Evolutionary conservation across 2,888 invertebrate genomes (phyloP), one percentile per base, ranked within the genome.

Genomic region (Myathropa florea): DNA sequence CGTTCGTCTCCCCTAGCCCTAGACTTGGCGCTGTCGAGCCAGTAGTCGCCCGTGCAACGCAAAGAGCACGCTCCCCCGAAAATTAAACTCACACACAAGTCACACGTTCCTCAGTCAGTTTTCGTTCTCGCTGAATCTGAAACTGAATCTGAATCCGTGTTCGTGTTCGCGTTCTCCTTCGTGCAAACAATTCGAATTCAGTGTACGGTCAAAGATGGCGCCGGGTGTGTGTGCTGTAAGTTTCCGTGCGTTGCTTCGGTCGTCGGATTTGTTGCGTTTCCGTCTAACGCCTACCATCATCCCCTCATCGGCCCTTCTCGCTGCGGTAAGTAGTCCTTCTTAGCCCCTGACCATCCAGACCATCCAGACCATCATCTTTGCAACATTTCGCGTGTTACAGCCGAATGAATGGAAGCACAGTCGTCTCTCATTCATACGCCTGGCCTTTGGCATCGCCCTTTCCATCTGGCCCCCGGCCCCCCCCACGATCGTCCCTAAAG

Each of bases 191-290:
- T 76, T 81, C 70, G 88, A 64, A 57, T 76, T 81, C 70, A 88
- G 78, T 88, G 78, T 86, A 88, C 83, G 83, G 78, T 79, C 72
- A 88, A 94, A 94, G 93, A 94, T 94, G 94, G 94, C 94, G 94
- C 94, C 94, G 92, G 93, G 94, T 92, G 94, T 94, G 92, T 94
- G 94, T 93, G 94, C 94, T 92, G 94, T 94, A 92, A 93, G 93
- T 92, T 94, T 94, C 93, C 94, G 94, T 93, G 93, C 94, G 91
- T 93, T 95, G 91, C 93, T 94, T 90, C 94, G 94, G 26, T 89
- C 89, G 67, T 88, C 94, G 93, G 94, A 94, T 93, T 93, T 94
- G 93, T 94, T 94, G 93, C 94, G 94, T 93, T 89, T 91, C 88
- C 92, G 91, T 67, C 88, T 91, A 85, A 89, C 89, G 89, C 91